Conservation (phyloP, 2,113 vertebrate species). For the Pteruthius melanotis region DNA sequence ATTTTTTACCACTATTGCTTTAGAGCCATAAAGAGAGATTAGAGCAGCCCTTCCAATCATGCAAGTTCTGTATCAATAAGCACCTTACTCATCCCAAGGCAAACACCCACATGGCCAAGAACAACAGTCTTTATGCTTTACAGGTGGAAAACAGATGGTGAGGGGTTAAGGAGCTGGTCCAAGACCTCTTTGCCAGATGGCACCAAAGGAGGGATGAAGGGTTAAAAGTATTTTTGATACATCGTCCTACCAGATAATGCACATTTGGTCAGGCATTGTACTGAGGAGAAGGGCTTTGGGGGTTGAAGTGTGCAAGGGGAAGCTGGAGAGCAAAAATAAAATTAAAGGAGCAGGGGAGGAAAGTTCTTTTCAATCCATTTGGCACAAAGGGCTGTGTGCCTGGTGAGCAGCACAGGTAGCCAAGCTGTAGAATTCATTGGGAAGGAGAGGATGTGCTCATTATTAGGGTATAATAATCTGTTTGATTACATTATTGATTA, state of each 20-base stretch:
- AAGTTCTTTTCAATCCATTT: neutral
- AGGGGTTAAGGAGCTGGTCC: neutral
- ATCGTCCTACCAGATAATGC: neutral
- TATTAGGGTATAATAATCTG: neutral
- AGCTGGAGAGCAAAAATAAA: neutral
- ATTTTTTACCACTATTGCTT: neutral
- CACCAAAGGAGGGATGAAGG: neutral
- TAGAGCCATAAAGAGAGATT: neutral
- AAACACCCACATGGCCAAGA: neutral
- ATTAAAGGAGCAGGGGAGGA: accelerated
- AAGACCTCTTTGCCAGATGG: neutral
- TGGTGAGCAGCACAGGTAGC: neutral
- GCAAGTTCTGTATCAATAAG: neutral
- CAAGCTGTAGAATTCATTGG: neutral
- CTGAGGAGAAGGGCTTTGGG: neutral
- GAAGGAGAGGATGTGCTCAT: neutral
- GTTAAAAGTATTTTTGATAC: neutral
- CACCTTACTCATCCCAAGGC: neutral
- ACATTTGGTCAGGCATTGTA: accelerated
- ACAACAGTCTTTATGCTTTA: neutral
- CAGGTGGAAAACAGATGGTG: neutral
- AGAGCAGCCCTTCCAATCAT: neutral
- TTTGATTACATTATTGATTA: neutral
- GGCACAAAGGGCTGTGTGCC: neutral
- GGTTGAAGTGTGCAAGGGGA: neutral